phyloP scores from a whole-genome alignment of 2,797 vertebrate genomes.

The Crocodylus rhombifer region DNA sequence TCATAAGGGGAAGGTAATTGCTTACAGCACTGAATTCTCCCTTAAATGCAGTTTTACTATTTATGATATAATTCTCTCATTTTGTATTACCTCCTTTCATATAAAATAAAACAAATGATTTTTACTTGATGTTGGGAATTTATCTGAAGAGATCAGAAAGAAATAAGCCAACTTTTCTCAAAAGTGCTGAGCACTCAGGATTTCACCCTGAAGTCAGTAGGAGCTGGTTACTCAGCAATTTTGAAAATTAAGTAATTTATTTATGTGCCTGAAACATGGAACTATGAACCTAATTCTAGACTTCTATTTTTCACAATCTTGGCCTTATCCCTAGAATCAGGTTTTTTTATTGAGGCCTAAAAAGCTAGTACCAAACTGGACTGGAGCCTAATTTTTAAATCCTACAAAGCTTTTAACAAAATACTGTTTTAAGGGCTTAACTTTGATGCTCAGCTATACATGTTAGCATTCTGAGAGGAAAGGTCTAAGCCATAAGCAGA shows the following conservation, averaged over 20 bases:
- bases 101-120: conserved; percentile 34
- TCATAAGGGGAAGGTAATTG: not conserved
- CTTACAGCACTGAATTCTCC: not conserved
- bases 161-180: not conserved
- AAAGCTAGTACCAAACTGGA: not conserved
- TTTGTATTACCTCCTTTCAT: conserved; percentile 2
- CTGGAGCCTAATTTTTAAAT: not conserved
- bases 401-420: not conserved
- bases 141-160: conserved; percentile 35
- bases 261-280: not conserved
- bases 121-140: conserved; percentile 1
- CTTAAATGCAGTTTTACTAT: not conserved
- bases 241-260: not conserved
- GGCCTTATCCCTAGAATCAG: not conserved
- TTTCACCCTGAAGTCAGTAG: conserved; percentile 9
- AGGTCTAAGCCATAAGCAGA: not conserved
- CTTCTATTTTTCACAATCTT: not conserved
- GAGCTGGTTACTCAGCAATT: not conserved
- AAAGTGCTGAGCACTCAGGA: conserved; percentile 43
- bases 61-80: conserved; percentile 6
- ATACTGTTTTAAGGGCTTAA: not conserved
- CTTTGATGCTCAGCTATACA: not conserved
- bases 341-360: not conserved
- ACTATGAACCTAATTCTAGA: not conserved
- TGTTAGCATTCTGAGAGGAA: not conserved